Evolutionary conservation across 92 coral and sea anemone genomes (phyloP), one percentile per base, ranked within the genome.

Genomic region (Umimayanthus chanpuru): DNA sequence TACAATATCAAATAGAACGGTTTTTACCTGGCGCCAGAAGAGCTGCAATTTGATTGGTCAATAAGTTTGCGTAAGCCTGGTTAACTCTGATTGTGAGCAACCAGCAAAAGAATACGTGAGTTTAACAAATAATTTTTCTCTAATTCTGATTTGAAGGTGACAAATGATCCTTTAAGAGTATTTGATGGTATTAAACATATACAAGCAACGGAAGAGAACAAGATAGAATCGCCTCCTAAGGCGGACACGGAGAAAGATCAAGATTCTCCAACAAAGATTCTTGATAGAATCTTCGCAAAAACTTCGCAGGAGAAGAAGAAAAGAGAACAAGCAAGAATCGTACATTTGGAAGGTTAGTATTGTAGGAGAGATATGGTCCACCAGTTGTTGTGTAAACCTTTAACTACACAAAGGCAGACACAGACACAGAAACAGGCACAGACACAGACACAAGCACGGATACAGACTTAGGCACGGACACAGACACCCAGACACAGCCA

Each of bases 261-360:
- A 8, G 26, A 14, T 61, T 30, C 50, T 20, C 41, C 38, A 1
- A 18, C 25, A 64, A 39, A 56, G 43, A 28, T 50, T 16, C 11
- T 79, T 50, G 83, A 50, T 3, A 30, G 71, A 56, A 53, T 49
- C 23, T 49, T 16, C 41, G 12, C 11, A 5, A 75, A 32, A 9
- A 16, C 16, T 10, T 32, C 14, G 53, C 44, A 5, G 55, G 44
- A 36, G 50, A 56, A 81, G 32, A 58, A 18, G 67, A 38, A 61
- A 30, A 39, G 14, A 38, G 18, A 6, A 38, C 28, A 81, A 81
- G 85, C 73, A 65, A 30, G 20, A 6, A 73, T 65, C 14, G 30
- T 81, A 36, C 8, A 58, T 40, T 81, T 81, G 44, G 38, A n/a
- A 61, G 85, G 85, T 81, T 30, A 8, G 85, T 61, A 58, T 36